These are phyloP conservation scores for Arge pagana DNA, from an alignment of 2,888 invertebrate genomes.

Conservation along the genomic window DNA sequence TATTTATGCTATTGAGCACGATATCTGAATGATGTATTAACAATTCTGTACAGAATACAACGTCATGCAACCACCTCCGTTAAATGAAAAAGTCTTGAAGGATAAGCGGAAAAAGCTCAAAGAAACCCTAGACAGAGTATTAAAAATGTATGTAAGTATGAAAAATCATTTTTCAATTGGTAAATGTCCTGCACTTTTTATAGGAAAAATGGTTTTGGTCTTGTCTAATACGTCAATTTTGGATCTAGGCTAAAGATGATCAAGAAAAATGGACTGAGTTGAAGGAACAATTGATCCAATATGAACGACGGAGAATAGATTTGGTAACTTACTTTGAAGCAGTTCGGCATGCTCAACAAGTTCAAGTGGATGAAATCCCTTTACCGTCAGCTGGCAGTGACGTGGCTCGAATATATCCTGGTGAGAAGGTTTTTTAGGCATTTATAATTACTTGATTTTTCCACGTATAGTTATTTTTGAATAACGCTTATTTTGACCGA, in stretches of 20 bases:
- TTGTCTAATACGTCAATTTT: conserved; percentile 17
- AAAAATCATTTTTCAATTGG: not conserved
- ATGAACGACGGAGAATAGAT: conserved; percentile 85
- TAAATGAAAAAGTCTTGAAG: conserved; percentile 95
- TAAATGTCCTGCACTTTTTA: conserved; percentile 11
- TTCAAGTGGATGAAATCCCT: conserved; percentile 94
- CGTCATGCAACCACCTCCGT: conserved; percentile 89
- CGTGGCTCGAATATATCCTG: conserved; percentile 47
- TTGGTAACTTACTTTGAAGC: conserved; percentile 93
- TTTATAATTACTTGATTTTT: conserved; percentile 17
- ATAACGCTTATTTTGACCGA: not conserved
- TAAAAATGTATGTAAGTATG: conserved; percentile 91
- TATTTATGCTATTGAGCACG: too few species aligned
- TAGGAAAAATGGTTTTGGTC: not conserved
- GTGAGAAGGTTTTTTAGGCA: conserved; percentile 31
- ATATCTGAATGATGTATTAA: too few species aligned
- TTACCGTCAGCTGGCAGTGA: conserved; percentile 67
- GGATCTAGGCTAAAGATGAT: conserved; percentile 87
- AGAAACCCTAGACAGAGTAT: conserved; percentile 92
- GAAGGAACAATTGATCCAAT: conserved; percentile 89
- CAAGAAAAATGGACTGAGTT: conserved; percentile 91
- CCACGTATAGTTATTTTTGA: not conserved
- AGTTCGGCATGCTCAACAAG: conserved; percentile 93
- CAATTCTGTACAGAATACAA: conserved; percentile 82
- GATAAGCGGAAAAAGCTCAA: conserved; percentile 94